phyloP scores from a whole-genome alignment of 2,888 invertebrate genomes.

The Rapana venosa region DNA sequence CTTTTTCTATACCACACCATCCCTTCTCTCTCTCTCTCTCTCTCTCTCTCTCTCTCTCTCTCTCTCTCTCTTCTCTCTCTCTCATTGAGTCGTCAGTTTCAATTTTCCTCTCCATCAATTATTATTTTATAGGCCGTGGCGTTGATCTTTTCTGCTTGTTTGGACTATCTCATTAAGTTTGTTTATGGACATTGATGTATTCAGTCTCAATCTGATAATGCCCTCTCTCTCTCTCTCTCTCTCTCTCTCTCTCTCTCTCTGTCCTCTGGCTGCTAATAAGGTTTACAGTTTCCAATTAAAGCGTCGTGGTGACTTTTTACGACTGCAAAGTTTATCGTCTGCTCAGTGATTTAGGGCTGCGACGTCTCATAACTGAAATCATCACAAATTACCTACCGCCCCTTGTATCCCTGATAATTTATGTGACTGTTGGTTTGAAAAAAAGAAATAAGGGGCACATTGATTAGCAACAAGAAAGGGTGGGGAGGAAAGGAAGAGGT shows the following conservation, averaged over 20 bases:
- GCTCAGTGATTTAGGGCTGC: background rate
- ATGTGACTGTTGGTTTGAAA: background rate
- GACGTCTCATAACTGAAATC: background rate
- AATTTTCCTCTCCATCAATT: too few relatives aligned
- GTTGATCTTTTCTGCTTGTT: too few relatives aligned
- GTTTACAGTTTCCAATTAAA: slow-evolving; percentile 2
- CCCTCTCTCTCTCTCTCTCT: background rate
- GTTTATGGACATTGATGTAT: too few relatives aligned
- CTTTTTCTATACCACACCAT: too few relatives aligned
- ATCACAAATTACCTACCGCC: background rate
- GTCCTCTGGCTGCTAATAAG: background rate
- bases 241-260: background rate
- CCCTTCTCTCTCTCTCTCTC: too few relatives aligned
- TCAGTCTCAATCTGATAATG: too few relatives aligned
- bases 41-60: background rate
- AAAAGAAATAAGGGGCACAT: too few relatives aligned
- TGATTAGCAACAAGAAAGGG: too few relatives aligned
- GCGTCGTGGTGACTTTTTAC: background rate
- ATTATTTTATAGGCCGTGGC: too few relatives aligned
- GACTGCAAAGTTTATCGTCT: background rate
- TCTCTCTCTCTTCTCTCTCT: slow-evolving; percentile 1
- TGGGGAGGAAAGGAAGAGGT: too few relatives aligned
- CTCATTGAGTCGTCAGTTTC: too few relatives aligned
- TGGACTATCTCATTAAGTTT: too few relatives aligned
- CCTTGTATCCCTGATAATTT: background rate